Conservation (phyloP, 64 coral and sea anemone species). For the Stichodactyla helianthus region DNA sequence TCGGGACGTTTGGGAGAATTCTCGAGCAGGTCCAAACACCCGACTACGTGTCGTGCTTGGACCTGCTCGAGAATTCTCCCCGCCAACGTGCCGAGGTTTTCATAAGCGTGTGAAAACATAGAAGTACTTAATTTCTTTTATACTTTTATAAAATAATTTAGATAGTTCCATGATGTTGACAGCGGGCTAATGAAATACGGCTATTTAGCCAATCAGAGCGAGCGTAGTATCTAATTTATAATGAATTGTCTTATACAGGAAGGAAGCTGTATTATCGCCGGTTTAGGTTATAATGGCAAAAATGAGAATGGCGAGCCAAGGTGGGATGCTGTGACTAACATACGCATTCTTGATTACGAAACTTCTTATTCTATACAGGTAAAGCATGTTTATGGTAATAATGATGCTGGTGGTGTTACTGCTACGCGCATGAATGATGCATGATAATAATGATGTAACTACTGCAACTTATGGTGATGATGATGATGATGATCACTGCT, state of each 20-base stretch:
- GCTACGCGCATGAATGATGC: not conserved
- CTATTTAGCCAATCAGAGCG: not conserved
- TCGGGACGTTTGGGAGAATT: too few species aligned
- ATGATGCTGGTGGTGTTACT: not conserved
- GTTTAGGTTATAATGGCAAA: slow-evolving; percentile 84
- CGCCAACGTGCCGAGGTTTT: too few species aligned
- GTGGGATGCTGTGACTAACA: slow-evolving; percentile 91
- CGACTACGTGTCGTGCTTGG: too few species aligned
- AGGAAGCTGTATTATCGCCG: slow-evolving; percentile 85
- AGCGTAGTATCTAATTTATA: not conserved
- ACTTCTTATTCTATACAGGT: slow-evolving; percentile 80
- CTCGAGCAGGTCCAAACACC: too few species aligned
- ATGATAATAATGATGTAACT: too few species aligned
- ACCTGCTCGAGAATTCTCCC: too few species aligned
- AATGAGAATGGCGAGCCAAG: slow-evolving; percentile 41
- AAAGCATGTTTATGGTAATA: not conserved
- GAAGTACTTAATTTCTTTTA: too few species aligned
- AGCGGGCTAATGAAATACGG: too few species aligned
- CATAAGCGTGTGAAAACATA: too few species aligned
- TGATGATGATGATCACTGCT: not conserved
- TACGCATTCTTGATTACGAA: slow-evolving; percentile 78
- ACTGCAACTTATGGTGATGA: too few species aligned
- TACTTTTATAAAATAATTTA: too few species aligned
- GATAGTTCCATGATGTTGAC: not conserved
- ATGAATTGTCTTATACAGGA: slow-evolving; percentile 55